Percentiles rank a stretch among this genome's conserved stretches.
phyloP scores from a whole-genome alignment of 2,888 invertebrate genomes.

The Dicycla oo region DNA sequence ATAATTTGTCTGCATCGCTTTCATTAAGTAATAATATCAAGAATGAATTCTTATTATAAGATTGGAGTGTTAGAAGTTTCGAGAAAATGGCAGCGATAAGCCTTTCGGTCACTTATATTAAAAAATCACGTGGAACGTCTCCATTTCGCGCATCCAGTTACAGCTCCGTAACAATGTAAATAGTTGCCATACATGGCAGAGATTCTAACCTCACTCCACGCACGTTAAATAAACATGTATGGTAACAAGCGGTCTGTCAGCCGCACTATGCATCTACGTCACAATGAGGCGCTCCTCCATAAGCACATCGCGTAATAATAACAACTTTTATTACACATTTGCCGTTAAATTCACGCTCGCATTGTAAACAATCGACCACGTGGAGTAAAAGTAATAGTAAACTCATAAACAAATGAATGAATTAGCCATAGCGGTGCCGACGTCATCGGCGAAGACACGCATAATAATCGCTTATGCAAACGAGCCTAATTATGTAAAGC shows the following conservation, averaged over 20 bases:
- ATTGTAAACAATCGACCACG: slow-evolving; percentile 86
- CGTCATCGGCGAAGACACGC: slow-evolving; percentile 87
- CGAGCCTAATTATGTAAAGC: slow-evolving; percentile 88
- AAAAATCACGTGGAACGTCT: slow-evolving; percentile 30
- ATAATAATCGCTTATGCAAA: slow-evolving; percentile 89
- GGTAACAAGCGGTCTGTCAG: slow-evolving; percentile 66
- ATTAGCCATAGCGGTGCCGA: slow-evolving; percentile 83
- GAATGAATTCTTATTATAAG: not conserved
- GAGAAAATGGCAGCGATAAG: not conserved
- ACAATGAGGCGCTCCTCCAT: slow-evolving; percentile 65
- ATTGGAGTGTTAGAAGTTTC: not conserved
- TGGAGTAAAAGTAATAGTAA: slow-evolving; percentile 87
- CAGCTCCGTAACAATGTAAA: slow-evolving; percentile 49
- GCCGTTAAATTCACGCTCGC: slow-evolving; percentile 79
- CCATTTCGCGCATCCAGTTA: slow-evolving; percentile 34
- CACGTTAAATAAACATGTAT: slow-evolving; percentile 61
- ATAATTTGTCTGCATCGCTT: not conserved
- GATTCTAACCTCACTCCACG: slow-evolving; percentile 51
- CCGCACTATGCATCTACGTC: slow-evolving; percentile 66
- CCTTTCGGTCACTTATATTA: slow-evolving; percentile 7
- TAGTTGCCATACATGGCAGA: slow-evolving; percentile 47
- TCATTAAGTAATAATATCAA: not conserved
- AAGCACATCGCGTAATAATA: slow-evolving; percentile 74
- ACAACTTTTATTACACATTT: slow-evolving; percentile 82
- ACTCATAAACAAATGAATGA: slow-evolving; percentile 87